These are phyloP conservation scores for Bradypus variegatus DNA, from an alignment of 2,797 vertebrate genomes.

Conservation along the genomic window DNA sequence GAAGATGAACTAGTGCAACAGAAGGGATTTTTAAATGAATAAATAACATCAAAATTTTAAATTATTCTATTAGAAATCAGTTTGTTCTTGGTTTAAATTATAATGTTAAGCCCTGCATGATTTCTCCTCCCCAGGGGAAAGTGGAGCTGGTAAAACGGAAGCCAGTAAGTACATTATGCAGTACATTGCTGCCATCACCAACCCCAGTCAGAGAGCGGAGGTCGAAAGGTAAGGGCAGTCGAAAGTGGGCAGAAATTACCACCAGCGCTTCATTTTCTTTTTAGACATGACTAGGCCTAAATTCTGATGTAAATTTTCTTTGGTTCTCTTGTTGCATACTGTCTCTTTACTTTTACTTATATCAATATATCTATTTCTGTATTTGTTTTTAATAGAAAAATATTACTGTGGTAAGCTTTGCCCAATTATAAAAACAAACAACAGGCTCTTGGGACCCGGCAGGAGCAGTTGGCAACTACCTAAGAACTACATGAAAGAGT, in stretches of 20 bases:
- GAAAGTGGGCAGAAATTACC: not conserved
- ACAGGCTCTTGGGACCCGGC: too few relatives aligned
- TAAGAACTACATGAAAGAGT: too few relatives aligned
- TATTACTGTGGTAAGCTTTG: not conserved
- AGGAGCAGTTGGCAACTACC: too few relatives aligned
- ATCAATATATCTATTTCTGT: not conserved
- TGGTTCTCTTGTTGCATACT: not conserved
- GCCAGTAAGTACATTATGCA: slow-evolving; percentile 99
- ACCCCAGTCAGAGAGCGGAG: slow-evolving; percentile 94
- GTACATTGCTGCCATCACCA: slow-evolving; percentile 99
- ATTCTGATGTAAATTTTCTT: not conserved
- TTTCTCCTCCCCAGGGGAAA: slow-evolving; percentile 84
- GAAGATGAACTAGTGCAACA: not conserved
- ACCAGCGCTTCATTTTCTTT: not conserved
- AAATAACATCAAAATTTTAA: not conserved
- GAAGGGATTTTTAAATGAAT: not conserved
- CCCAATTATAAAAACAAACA: not conserved
- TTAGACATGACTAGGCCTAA: not conserved
- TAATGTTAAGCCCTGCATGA: not conserved
- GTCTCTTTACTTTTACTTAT: not conserved
- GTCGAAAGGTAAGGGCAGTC: slow-evolving; percentile 87
- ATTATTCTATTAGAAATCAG: slow-evolving; percentile 1
- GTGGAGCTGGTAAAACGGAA: slow-evolving; percentile 97
- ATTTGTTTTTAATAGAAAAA: slow-evolving; percentile 5
- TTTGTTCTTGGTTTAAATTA: slow-evolving; percentile 23